A percentile compares a stretch with the other conserved stretches of the same genome.
These are phyloP conservation scores for Erythrocebus patas DNA, from an alignment of 2,113 vertebrate genomes.

Conservation along the genomic window DNA sequence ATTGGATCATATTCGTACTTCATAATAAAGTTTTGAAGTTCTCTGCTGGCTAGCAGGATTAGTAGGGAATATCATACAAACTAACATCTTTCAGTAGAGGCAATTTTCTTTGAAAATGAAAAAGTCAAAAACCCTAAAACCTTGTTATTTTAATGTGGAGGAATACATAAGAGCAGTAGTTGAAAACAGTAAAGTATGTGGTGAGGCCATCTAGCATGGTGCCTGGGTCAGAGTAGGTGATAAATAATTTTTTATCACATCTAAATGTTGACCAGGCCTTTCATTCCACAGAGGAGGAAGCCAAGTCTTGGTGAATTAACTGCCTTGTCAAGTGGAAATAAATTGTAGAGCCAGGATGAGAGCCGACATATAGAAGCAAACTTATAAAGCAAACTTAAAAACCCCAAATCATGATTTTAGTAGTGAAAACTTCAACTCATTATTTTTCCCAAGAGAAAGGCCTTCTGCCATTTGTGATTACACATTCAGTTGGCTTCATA, in stretches of 20 bases:
- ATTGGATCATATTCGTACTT: not conserved
- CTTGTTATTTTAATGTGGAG: not conserved
- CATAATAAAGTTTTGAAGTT: not conserved
- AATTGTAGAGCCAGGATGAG: not conserved
- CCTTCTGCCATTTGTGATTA: not conserved
- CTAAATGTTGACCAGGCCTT: not conserved
- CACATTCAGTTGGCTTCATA: not conserved
- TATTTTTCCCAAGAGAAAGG: not conserved
- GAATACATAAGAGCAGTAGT: not conserved
- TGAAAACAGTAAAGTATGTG: not conserved
- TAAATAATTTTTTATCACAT: conserved; percentile 12
- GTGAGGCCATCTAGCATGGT: not conserved
- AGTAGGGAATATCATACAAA: not conserved
- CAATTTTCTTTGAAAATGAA: conserved; percentile 27
- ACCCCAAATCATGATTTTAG: not conserved
- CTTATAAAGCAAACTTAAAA: conserved; percentile 12
- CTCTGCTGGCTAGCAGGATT: not conserved
- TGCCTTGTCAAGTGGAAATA: not conserved
- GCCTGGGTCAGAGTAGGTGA: not conserved
- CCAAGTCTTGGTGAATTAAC: not conserved
- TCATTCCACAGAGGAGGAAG: not conserved
- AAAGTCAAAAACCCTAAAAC: not conserved
- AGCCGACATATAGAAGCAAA: not conserved
- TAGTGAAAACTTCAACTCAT: not conserved
- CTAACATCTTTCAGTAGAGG: not conserved